Percentiles rank a stretch among this genome's conserved stretches.
phyloP scores from a whole-genome alignment of 2,113 vertebrate species.

The Panthera leo region DNA sequence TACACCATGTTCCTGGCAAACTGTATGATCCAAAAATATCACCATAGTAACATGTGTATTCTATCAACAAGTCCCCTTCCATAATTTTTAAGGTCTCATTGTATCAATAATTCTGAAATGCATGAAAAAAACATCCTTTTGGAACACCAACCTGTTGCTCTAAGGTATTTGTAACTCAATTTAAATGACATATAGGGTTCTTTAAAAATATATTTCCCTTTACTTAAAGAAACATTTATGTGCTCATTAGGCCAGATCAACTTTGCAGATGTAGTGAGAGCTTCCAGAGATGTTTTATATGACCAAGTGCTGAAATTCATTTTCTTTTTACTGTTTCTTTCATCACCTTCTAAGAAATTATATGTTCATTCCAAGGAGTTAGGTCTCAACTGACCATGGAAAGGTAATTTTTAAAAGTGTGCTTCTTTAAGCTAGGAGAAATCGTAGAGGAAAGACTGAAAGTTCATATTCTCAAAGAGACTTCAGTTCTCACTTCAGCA shows the following conservation, averaged over 20 bases:
- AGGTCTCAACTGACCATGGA: constrained; percentile 55
- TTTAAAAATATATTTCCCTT: constrained; percentile 47
- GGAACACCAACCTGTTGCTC: not conserved
- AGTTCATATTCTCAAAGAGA: constrained; percentile 52
- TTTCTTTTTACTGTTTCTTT: constrained; percentile 75
- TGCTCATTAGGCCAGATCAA: constrained; percentile 66
- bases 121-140: not conserved
- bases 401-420: constrained; percentile 58
- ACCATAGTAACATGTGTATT: constrained; percentile 77
- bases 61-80: constrained; percentile 72
- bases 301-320: constrained; percentile 68
- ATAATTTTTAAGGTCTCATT: constrained; percentile 51
- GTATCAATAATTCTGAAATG: constrained; percentile 63
- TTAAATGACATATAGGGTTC: constrained; percentile 28
- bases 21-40: constrained; percentile 66
- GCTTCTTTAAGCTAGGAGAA: constrained; percentile 52
- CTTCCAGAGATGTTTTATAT: constrained; percentile 69
- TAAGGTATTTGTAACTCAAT: constrained; percentile 40
- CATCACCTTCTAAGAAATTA: constrained; percentile 75
- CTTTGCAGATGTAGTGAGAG: constrained; percentile 55
- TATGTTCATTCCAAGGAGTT: constrained; percentile 62
- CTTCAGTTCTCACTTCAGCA: constrained; percentile 44
- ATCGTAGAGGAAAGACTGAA: not conserved
- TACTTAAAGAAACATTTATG: constrained; percentile 63
- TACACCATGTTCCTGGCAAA: constrained; percentile 76